phyloP scores from a whole-genome alignment of 2,797 vertebrate species.

The Acrocephalus scirpaceus region DNA sequence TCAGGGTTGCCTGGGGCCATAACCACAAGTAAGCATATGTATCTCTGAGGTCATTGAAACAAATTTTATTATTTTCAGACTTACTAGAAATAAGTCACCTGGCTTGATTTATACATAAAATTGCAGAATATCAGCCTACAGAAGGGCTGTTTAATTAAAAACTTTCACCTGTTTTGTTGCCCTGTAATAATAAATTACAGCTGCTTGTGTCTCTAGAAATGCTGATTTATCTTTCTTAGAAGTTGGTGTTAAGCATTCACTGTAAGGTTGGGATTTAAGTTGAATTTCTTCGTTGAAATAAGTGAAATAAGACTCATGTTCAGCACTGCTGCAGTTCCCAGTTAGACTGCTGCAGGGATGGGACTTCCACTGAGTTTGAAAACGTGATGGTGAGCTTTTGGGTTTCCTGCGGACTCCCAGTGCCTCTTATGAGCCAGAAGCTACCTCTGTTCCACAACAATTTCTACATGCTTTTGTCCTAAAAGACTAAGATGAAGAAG shows the following conservation, averaged over 20 bases:
- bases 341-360: neutral
- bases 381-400: neutral
- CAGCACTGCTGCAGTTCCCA: neutral
- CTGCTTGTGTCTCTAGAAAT: neutral
- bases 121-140: neutral
- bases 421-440: neutral
- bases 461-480: neutral
- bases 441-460: neutral
- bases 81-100: conserved; percentile 34
- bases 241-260: neutral
- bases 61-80: conserved; percentile 46
- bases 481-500: neutral
- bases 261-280: neutral
- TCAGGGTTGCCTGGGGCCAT: conserved; percentile 27
- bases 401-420: neutral
- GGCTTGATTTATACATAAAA: conserved; percentile 10
- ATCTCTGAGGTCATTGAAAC: conserved; percentile 51
- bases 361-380: neutral
- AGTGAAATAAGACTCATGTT: neutral
- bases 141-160: conserved; percentile 23
- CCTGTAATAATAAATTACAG: neutral
- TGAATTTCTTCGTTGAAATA: neutral
- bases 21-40: conserved; percentile 35
- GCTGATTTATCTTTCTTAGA: neutral
- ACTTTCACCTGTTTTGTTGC: neutral